A percentile compares a stretch with the other conserved stretches of the same genome.
phyloP scores from a whole-genome alignment of 1,140 invertebrate genomes.

The Plutomurus gul region DNA sequence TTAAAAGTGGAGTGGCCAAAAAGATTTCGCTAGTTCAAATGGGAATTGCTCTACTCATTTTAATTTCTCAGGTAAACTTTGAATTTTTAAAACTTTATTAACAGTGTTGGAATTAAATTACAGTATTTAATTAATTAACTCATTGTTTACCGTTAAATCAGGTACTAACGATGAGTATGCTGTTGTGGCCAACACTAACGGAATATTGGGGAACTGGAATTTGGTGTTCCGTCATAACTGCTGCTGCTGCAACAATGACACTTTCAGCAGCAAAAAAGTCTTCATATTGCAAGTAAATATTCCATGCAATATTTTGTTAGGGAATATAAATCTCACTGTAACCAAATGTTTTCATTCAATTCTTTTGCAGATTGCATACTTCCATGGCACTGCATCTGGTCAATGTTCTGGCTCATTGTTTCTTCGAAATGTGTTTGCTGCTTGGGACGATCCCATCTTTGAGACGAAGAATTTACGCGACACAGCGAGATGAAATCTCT shows the following conservation, averaged over 20 bases:
- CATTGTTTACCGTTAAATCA: no score
- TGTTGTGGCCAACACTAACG: background rate
- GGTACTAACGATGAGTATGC: constrained; percentile 22
- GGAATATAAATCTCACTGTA: no score
- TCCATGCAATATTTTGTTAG: no score
- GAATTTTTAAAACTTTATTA: no score
- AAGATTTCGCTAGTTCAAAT: constrained; percentile 26
- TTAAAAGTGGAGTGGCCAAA: background rate
- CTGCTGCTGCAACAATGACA: background rate
- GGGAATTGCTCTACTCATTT: background rate
- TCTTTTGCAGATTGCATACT: constrained; percentile 22
- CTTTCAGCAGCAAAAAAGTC: constrained; percentile 7
- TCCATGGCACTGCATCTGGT: constrained; percentile 28
- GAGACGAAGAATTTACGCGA: background rate
- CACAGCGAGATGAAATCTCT: background rate
- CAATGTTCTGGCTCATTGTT: background rate
- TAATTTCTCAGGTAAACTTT: constrained; percentile 2
- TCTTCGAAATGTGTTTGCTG: background rate
- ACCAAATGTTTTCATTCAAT: background rate
- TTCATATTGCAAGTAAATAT: constrained; percentile 34
- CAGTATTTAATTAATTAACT: background rate
- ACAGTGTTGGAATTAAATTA: no score
- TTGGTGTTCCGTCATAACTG: background rate
- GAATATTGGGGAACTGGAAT: background rate
- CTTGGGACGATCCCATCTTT: background rate